phyloP scores from a whole-genome alignment of 2,797 vertebrate species.

The Threskiornis aethiopicus region DNA sequence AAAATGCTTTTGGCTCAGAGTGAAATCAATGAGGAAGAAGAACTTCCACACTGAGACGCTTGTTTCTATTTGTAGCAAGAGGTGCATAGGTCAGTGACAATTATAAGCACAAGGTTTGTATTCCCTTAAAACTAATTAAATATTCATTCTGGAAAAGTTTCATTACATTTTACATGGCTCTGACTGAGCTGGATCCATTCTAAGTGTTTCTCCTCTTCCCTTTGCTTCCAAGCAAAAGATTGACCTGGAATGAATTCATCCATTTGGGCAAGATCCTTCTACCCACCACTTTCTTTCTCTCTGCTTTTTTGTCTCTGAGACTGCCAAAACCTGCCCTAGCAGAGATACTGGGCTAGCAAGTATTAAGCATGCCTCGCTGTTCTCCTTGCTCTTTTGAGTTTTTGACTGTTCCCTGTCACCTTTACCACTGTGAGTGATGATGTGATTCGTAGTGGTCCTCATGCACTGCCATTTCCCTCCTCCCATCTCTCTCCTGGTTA shows the following conservation, averaged over 20 bases:
- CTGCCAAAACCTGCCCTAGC: neutral
- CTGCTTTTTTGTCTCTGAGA: neutral
- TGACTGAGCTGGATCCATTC: neutral
- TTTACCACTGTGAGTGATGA: neutral
- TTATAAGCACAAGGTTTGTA: neutral
- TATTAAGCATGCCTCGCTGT: neutral
- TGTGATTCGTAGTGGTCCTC: neutral
- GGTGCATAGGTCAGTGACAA: neutral
- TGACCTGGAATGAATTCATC: neutral
- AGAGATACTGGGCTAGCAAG: neutral
- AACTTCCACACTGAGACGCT: neutral
- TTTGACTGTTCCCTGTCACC: neutral
- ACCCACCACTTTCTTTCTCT: neutral
- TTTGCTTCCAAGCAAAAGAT: neutral
- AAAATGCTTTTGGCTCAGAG: neutral
- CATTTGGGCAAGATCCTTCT: neutral
- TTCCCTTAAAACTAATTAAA: neutral
- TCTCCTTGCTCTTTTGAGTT: neutral
- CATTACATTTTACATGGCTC: neutral
- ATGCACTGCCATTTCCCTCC: neutral
- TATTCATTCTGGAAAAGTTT: neutral
- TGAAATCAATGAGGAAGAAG: neutral
- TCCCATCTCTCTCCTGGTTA: neutral
- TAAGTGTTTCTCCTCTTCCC: neutral
- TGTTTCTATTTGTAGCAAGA: neutral